Base-by-base conservation (phyloP, 2,797 vertebrate species). In the Hozukius guyotensis region DNA sequence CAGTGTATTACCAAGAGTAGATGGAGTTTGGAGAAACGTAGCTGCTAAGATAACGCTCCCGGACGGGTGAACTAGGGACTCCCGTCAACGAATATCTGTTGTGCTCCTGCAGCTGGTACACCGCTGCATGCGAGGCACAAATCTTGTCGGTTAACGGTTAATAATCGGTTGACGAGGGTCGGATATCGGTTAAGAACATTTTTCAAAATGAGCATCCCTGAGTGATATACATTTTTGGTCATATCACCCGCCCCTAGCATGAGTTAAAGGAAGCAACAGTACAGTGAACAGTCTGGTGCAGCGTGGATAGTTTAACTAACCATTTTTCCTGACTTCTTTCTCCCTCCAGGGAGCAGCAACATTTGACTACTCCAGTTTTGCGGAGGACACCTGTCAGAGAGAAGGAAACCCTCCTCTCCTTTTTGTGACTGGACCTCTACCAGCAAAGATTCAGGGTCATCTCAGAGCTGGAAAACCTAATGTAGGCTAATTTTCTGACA, bases 301-400 rank as follows among this genome's bases (percentile, higher is more conserved):
- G 68, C 27, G 2, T 59, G 25, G 18, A 18, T 53, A 6, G 42
- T 46, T 46, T 46, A 46, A 46, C 57, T 80, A 68, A 88, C 52
- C 12, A 0, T 29, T 78, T 34, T 62, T 4, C 5, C 20, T 72
- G 56, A 27, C 59, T 53, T 93, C 56, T 77, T 27, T 76, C 52
- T 82, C 22, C 89, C 52, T 83, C n/a, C 89, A 99, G 99, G 97
- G 96, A 96, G 97, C 97, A 96, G 97, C 97, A 97, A 97, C 97
- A 95, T 98, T 94, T 97, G 97, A 99, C 93, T 94, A 95, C 82
- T 96, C 96, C 93, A 96, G 96, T 93, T 92, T 93, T 84, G 93
- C 91, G 93, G 93, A 95, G 93, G 92, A 94, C 83, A 57, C 87
- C 94, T 79, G 94, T 96, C 86, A 85, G 92, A 46, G 80, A 93